These are phyloP conservation scores for Daboia siamensis DNA, from an alignment of 2,113 vertebrate species.

Conservation along the genomic window DNA sequence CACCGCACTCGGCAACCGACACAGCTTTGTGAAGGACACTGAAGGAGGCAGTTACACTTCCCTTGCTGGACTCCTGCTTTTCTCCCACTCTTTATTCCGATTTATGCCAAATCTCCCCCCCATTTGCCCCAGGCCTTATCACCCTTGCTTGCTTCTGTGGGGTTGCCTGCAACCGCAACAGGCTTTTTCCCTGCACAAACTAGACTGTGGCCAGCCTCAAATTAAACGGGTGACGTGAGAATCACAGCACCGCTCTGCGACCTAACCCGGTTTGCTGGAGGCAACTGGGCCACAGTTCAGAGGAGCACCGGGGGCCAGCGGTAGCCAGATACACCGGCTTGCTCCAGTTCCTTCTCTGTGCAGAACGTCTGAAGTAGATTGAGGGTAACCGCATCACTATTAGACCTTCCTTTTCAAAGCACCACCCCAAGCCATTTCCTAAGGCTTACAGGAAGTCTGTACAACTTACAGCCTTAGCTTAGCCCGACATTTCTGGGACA, in stretches of 20 bases:
- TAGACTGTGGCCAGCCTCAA: background rate
- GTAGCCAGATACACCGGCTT: background rate
- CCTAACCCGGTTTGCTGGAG: background rate
- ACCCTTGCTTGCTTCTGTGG: background rate
- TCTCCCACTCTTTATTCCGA: too few relatives aligned
- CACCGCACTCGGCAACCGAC: slow-evolving; percentile 39
- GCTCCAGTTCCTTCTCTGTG: background rate
- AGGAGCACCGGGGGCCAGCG: background rate
- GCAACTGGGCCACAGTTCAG: background rate
- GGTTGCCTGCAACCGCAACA: background rate
- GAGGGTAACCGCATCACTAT: rapidly evolving
- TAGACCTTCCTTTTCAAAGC: background rate
- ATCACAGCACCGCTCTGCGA: background rate
- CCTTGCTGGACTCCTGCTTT: background rate
- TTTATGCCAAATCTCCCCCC: background rate
- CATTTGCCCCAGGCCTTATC: background rate
- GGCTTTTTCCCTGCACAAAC: background rate
- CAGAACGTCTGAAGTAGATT: background rate
- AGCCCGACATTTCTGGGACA: too few relatives aligned
- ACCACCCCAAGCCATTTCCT: background rate
- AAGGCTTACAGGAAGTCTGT: too few relatives aligned
- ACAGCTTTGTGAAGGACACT: background rate
- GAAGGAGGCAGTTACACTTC: background rate
- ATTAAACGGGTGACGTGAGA: background rate
- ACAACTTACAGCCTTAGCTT: too few relatives aligned